A percentile compares a stretch with the other conserved stretches of the same genome.
These are phyloP conservation scores for Lucilia sericata DNA, from an alignment of 1,140 invertebrate genomes.

Conservation along the genomic window DNA sequence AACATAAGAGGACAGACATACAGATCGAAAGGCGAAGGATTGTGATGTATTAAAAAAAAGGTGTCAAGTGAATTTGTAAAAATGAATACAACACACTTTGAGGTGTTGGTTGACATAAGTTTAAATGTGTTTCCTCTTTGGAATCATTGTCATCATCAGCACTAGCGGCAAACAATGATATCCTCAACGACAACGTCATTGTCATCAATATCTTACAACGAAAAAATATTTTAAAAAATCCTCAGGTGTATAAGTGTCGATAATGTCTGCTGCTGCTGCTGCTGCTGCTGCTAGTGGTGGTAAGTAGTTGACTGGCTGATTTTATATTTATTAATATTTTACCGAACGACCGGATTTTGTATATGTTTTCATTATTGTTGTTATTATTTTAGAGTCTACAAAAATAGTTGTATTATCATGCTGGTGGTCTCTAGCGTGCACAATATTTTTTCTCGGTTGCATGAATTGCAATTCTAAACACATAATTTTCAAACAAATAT, in stretches of 20 bases:
- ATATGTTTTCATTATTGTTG: background rate
- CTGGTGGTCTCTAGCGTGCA: slow-evolving; percentile 47
- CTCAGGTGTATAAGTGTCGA: slow-evolving; percentile 26
- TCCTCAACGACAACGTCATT: background rate
- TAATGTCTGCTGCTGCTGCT: background rate
- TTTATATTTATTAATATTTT: background rate
- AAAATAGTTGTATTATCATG: slow-evolving; percentile 16
- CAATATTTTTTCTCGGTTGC: slow-evolving; percentile 44
- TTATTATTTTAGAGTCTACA: background rate
- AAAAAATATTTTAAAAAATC: background rate
- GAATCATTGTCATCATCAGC: background rate
- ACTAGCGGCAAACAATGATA: too few species aligned
- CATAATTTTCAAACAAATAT: slow-evolving; percentile 1
- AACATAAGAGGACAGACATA: background rate
- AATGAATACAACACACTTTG: slow-evolving; percentile 36
- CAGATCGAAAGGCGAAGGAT: background rate
- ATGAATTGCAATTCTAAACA: slow-evolving; percentile 45
- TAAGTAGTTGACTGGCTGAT: background rate
- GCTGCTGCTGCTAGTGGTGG: background rate
- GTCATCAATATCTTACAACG: background rate
- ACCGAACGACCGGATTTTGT: background rate
- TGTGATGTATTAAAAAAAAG: slow-evolving; percentile 42
- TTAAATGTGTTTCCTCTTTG: slow-evolving; percentile 24
- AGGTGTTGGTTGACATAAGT: slow-evolving; percentile 45
- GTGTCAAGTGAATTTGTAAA: slow-evolving; percentile 49